Evolutionary conservation across 2,797 vertebrate genomes (phyloP).

Genomic region (Anabas testudineus): DNA sequence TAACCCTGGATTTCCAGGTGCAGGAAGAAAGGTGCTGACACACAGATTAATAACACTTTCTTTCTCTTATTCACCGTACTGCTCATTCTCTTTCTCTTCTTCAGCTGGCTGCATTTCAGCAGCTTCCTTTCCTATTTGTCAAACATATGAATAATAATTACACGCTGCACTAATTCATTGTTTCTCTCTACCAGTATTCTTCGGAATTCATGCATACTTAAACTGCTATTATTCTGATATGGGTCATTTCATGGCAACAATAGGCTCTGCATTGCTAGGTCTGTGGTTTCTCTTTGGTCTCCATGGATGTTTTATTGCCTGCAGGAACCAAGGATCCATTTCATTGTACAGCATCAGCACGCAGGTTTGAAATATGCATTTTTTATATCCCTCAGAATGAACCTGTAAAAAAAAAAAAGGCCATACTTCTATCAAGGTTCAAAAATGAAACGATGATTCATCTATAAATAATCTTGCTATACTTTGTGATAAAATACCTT

Average conservation of each 20-base stretch:
- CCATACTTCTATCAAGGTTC: background rate
- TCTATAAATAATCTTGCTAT: background rate
- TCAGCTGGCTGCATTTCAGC: conserved; percentile 65
- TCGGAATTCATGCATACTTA: conserved; percentile 75
- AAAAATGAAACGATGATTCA: background rate
- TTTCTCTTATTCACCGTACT: conserved; percentile 20
- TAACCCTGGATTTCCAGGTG: conserved; percentile 59
- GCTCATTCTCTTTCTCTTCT: conserved; percentile 26
- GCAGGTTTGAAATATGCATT: conserved; percentile 43
- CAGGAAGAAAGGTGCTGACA: conserved; percentile 64
- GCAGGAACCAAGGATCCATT: conserved; percentile 41
- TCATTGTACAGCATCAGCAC: conserved; percentile 44
- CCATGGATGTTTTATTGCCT: conserved; percentile 42
- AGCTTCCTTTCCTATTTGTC: conserved; percentile 68
- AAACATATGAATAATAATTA: conserved; percentile 82
- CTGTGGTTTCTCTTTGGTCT: conserved; percentile 54
- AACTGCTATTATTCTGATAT: conserved; percentile 76
- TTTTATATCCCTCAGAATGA: conserved; percentile 18
- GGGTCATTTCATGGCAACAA: conserved; percentile 79
- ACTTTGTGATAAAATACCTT: background rate
- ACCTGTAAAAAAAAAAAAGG: background rate
- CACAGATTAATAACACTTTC: conserved; percentile 66
- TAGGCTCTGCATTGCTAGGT: conserved; percentile 55
- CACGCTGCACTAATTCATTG: conserved; percentile 73
- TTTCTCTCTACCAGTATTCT: conserved; percentile 69